Base-by-base conservation (phyloP, 2,113 vertebrate genomes). In the Lontra canadensis region DNA sequence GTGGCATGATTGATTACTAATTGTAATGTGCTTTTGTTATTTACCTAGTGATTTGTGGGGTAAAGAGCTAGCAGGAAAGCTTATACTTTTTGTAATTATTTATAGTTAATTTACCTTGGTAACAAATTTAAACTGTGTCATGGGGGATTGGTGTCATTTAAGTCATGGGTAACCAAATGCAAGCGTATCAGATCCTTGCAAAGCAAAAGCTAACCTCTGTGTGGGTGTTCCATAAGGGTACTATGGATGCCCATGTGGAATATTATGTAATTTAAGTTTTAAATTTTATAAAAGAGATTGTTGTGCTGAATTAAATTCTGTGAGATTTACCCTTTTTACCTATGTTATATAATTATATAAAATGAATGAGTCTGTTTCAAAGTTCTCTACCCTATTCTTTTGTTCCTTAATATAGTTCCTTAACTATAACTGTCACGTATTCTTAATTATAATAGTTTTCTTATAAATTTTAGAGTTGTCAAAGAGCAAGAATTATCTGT, bases 231-330 rank as follows among this genome's bases (percentile, higher is more conserved):
- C 55, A 59, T 65, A 74, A 65, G 47, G 42, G 17, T 74, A 52
- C 65, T 84, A 80, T 67, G 47, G 47, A 90, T 4, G n/a, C 73
- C 79, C 44, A 65, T 47, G 42, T 61, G 34, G 20, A 80, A 36
- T 92, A 85, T 49, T 76, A 86, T 82, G 23, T 36, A 84, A 81
- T 69, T 93, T 76, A 57, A 81, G 12, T 84, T 86, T 85, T 87
- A 81, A 74, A 42, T 86, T 86, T 90, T 67, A 81, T 49, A 34
- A 42, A 89, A 85, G 80, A 73, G 18, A 6, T 67, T 61, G 10
- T 89, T n/a, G 61, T 81, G 65, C 17, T 87, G 3, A 82, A 76
- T 84, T 88, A 88, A 83, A 83, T 59, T n/a, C 42, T 84, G 42
- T 65, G 39, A 86, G 10, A 57, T 65, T 59, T 71, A 44, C 31